phyloP scores from a whole-genome alignment of 2,797 vertebrate genomes.

The Channallabes apus region DNA sequence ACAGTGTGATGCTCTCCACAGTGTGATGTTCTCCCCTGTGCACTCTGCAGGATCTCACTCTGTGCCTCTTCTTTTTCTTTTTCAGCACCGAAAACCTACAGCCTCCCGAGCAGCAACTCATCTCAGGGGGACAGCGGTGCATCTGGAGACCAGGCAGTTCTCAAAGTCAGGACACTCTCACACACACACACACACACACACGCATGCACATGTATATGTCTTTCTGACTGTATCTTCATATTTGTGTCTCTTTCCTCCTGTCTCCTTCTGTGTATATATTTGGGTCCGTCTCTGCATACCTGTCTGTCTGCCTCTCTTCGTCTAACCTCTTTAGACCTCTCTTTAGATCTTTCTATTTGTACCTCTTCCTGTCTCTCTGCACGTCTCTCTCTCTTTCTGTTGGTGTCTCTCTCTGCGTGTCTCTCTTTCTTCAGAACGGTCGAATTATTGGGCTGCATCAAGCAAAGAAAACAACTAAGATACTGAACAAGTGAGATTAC shows the following conservation, averaged over 20 bases:
- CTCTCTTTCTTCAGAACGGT: background rate
- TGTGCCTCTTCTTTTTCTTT: background rate
- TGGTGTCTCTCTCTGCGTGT: background rate
- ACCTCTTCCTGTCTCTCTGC: background rate
- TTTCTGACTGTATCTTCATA: background rate
- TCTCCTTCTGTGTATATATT: background rate
- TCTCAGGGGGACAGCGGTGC: slow-evolving; percentile 78
- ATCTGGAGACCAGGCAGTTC: slow-evolving; percentile 86
- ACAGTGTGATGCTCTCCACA: background rate
- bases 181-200: background rate
- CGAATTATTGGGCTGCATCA: too few relatives aligned
- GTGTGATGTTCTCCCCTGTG: background rate
- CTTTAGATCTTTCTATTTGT: background rate
- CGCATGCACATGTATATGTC: background rate
- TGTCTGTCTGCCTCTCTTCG: background rate
- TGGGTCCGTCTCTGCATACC: background rate
- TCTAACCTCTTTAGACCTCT: background rate
- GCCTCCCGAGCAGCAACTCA: slow-evolving; percentile 72
- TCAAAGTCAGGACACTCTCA: slow-evolving; percentile 85
- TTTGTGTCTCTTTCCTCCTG: background rate
- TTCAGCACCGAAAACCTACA: slow-evolving; percentile 92
- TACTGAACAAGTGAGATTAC: too few relatives aligned
- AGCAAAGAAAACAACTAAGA: too few relatives aligned
- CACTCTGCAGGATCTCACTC: background rate
- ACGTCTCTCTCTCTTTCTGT: background rate